Percentiles rank a stretch among this genome's conserved stretches.
Evolutionary conservation across 2,797 vertebrate species (phyloP).

Genomic region (Fundulus diaphanus): DNA sequence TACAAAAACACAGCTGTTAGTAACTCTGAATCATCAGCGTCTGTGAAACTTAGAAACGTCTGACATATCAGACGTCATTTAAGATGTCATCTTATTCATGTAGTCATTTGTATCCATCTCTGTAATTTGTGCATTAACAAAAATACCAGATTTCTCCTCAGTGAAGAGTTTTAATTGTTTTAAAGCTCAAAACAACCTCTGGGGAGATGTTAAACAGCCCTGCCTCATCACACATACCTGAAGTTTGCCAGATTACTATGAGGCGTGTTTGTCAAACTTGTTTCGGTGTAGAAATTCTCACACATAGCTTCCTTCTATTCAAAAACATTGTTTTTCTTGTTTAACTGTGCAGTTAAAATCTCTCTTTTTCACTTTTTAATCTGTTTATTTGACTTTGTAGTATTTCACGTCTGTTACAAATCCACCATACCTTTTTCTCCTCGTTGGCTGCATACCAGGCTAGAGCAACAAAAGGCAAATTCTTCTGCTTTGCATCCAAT

Average conservation of each 20-base stretch:
- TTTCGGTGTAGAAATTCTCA: not conserved
- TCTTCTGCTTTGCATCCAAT: slow-evolving; percentile 27
- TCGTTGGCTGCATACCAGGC: not conserved
- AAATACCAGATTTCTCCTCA: not conserved
- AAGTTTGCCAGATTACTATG: slow-evolving; percentile 1
- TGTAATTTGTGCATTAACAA: not conserved
- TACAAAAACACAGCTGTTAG: slow-evolving; percentile 18
- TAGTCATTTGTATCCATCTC: not conserved
- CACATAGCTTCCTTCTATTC: not conserved
- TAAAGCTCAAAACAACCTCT: slow-evolving; percentile 5
- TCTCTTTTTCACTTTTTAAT: not conserved
- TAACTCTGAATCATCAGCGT: slow-evolving; percentile 21
- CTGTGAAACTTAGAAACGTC: slow-evolving; percentile 15
- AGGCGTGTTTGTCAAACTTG: not conserved
- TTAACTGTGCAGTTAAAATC: not conserved
- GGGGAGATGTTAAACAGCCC: not conserved
- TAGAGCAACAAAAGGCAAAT: slow-evolving; percentile 32
- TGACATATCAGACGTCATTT: not conserved
- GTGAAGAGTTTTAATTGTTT: slow-evolving; percentile 11
- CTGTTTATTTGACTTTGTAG: not conserved
- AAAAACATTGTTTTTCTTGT: not conserved
- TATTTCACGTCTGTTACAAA: not conserved
- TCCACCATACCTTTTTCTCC: not conserved
- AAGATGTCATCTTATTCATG: not conserved
- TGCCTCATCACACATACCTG: not conserved